These are phyloP conservation scores for Anolis carolinensis DNA, from an alignment of 2,113 vertebrate genomes.

Conservation along the genomic window DNA sequence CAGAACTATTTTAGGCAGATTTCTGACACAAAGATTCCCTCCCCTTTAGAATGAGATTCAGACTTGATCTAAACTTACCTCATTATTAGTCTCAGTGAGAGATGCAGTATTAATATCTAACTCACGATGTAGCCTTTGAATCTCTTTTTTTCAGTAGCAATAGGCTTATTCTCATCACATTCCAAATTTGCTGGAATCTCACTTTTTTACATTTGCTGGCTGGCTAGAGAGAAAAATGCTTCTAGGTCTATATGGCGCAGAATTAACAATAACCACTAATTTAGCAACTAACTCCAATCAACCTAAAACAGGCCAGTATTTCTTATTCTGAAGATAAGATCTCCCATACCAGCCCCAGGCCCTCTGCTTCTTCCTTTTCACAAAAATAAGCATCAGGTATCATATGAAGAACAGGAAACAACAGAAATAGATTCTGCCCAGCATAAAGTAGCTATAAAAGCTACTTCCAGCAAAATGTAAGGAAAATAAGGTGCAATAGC, in stretches of 20 bases:
- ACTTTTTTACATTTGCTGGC: not conserved
- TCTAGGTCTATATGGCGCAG: too few species aligned
- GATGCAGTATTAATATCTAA: too few species aligned
- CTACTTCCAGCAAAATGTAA: not conserved
- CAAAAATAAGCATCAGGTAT: too few species aligned
- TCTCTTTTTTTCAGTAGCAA: too few species aligned
- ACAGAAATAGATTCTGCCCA: not conserved
- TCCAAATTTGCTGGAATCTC: too few species aligned
- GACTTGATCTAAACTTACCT: not conserved
- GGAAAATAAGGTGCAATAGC: not conserved
- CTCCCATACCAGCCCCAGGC: not conserved
- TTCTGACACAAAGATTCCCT: not conserved
- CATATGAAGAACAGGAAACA: not conserved
- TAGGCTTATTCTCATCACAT: too few species aligned
- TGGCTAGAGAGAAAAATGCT: not conserved
- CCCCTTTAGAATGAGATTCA: not conserved
- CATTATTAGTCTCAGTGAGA: not conserved
- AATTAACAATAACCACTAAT: not conserved
- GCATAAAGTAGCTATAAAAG: not conserved
- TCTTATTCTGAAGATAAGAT: not conserved
- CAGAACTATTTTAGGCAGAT: too few species aligned
- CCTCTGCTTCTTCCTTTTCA: too few species aligned
- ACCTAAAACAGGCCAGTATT: not conserved
- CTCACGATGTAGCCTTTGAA: too few species aligned
- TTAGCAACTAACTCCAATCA: not conserved